Conservation (phyloP, 2,888 invertebrate species). For the Caenorhabditis sulstoni region DNA sequence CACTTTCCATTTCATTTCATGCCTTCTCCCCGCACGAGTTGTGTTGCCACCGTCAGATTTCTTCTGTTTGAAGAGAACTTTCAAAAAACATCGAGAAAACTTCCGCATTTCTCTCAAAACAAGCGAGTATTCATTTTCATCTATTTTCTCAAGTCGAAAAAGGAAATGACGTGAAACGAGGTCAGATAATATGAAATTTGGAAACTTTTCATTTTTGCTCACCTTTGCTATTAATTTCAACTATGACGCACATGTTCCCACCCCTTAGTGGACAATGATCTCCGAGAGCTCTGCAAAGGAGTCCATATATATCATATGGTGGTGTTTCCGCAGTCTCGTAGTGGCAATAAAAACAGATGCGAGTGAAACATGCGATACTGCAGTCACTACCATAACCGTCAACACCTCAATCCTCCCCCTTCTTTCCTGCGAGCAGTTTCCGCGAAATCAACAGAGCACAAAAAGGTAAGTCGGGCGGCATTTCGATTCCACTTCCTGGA, state of each 20-base stretch:
- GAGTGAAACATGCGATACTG: slow-evolving; percentile 24
- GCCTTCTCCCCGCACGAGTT: neutral
- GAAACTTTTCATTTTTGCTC: slow-evolving; percentile 14
- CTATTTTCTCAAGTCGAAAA: neutral
- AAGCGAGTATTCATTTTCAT: neutral
- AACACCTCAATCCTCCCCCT: neutral
- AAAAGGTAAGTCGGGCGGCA: slow-evolving; percentile 4
- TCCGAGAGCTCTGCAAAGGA: slow-evolving; percentile 4
- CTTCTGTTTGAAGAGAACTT: slow-evolving; percentile 5
- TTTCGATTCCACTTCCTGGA: slow-evolving; percentile 15
- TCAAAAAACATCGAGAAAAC: no score
- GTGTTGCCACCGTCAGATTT: neutral
- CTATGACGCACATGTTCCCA: slow-evolving; percentile 44
- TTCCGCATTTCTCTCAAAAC: slow-evolving; percentile 1
- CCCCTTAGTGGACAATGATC: slow-evolving; percentile 33
- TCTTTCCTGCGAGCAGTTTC: neutral
- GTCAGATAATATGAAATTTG: slow-evolving; percentile 15
- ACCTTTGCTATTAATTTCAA: slow-evolving; percentile 39
- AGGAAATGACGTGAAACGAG: slow-evolving; percentile 36
- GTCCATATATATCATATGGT: neutral
- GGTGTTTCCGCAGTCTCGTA: slow-evolving; percentile 18
- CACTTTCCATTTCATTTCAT: slow-evolving; percentile 1
- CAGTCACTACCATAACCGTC: neutral
- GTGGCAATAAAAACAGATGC: slow-evolving; percentile 18
- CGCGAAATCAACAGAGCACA: slow-evolving; percentile 20